These are phyloP conservation scores for Clusia tigrina DNA, from an alignment of 2,888 invertebrate species.

Conservation along the genomic window DNA sequence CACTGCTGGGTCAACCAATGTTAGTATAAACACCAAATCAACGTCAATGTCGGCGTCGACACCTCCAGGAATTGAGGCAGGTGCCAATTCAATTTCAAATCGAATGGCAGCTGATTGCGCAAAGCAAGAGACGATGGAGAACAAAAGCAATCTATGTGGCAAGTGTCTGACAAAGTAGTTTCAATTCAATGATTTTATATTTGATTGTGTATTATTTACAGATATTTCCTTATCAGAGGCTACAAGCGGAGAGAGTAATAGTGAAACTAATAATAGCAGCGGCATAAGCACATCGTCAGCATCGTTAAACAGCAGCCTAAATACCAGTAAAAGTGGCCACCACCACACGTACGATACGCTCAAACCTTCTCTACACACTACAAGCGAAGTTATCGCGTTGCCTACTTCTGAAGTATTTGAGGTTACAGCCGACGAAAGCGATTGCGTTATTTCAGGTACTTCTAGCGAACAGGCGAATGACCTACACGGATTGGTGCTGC, in stretches of 20 bases:
- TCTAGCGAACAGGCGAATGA: constrained; percentile 28
- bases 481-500: constrained; percentile 22
- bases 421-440: constrained; percentile 54
- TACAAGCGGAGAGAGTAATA: constrained; percentile 48
- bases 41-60: constrained; percentile 21
- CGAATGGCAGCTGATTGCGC: constrained; percentile 27
- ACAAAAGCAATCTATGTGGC: constrained; percentile 52
- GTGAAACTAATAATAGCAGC: constrained; percentile 18
- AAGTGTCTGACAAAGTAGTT: constrained; percentile 12
- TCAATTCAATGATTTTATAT: not conserved
- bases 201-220: constrained; percentile 32
- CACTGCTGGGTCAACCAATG: constrained; percentile 27
- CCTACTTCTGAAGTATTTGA: constrained; percentile 45
- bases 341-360: constrained; percentile 36
- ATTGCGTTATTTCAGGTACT: constrained; percentile 43
- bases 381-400: not conserved
- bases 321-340: constrained; percentile 37
- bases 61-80: constrained; percentile 10
- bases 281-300: constrained; percentile 14
- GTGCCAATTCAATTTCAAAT: constrained; percentile 5
- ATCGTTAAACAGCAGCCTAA: constrained; percentile 31
- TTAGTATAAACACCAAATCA: constrained; percentile 15
- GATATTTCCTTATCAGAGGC: constrained; percentile 51
- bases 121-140: constrained; percentile 28
- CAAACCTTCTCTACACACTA: constrained; percentile 6